Evolutionary conservation across 2,888 invertebrate species (phyloP), one percentile per base, ranked within the genome.

Genomic region (Platycheirus albimanus): DNA sequence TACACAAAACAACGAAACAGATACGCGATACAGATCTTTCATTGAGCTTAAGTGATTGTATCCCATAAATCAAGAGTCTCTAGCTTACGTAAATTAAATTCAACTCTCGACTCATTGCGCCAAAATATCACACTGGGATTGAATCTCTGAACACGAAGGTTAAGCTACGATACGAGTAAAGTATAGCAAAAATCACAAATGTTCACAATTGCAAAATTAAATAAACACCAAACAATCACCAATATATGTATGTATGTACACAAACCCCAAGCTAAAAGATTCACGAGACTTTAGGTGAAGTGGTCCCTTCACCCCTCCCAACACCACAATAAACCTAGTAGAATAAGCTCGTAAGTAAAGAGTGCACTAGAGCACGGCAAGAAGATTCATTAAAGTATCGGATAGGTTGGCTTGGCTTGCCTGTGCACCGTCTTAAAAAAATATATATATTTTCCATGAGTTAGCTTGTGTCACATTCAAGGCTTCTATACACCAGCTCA

Each of bases 201-300:
- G 61, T 43, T 63, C 43, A 63, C 74, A 75, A 64, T 70, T 66
- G 75, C 66, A 66, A 81, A 81, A 76, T 81, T 81, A 47, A 81
- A 77, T 81, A 76, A 81, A 76, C 70, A 76, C 71, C 69, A 58
- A 63, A 69, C 75, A 51, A 66, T 56, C 80, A 70, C 70, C 70
- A 70, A 58, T 41, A 41, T 15, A 20, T 4, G 15, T 24, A 20
- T n/a, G n/a, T n/a, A n/a, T 8, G 8, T 28, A 70, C 49, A 51
- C 51, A 51, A 80, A 64, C 56, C 58, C 38, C 56, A 67, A 36
- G 28, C 58, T 58, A 41, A 17, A 24, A 56, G 38, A 41, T 28
- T 58, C 41, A 58, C 24, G 24, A 41, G 58, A 28, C 20, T 33
- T 54, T 17, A n/a, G n/a, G n/a, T 33, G 4, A 33, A 33, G 6